These are phyloP conservation scores for Hyphantria cunea DNA, from an alignment of 1,140 invertebrate genomes.

Conservation along the genomic window DNA sequence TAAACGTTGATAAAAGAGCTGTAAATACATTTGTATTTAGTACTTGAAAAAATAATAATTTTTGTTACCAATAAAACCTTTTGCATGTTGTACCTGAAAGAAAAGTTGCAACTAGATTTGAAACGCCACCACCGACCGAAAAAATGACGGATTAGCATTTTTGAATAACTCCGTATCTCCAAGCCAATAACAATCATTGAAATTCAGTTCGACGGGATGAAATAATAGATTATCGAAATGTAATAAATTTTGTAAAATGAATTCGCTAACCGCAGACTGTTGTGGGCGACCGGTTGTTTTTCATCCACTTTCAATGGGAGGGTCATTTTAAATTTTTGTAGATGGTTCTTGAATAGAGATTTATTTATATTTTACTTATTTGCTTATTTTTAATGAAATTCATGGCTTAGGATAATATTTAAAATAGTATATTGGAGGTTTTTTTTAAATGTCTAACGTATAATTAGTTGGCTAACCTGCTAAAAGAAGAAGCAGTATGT, in stretches of 20 bases:
- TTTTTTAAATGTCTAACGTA: too few species aligned
- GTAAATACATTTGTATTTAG: too few species aligned
- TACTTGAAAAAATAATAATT: too few species aligned
- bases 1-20: too few species aligned
- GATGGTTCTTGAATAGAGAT: background rate
- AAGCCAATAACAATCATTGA: constrained; percentile 30
- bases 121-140: constrained; percentile 5
- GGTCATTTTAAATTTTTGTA: constrained; percentile 8
- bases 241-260: constrained; percentile 59
- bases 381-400: too few species aligned
- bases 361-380: constrained; percentile 3
- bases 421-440: too few species aligned
- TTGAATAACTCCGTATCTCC: constrained; percentile 21
- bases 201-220: constrained; percentile 36
- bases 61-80: too few species aligned
- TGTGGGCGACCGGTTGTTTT: constrained; percentile 50
- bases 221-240: constrained; percentile 58
- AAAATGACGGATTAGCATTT: constrained; percentile 29
- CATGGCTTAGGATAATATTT: too few species aligned
- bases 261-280: constrained; percentile 51
- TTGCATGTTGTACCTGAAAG: too few species aligned
- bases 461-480: too few species aligned
- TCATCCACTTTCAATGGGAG: constrained; percentile 33
- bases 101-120: too few species aligned
- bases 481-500: too few species aligned